These are phyloP conservation scores for Drosophila algonquin DNA, from an alignment of 2,888 invertebrate genomes.

Conservation along the genomic window DNA sequence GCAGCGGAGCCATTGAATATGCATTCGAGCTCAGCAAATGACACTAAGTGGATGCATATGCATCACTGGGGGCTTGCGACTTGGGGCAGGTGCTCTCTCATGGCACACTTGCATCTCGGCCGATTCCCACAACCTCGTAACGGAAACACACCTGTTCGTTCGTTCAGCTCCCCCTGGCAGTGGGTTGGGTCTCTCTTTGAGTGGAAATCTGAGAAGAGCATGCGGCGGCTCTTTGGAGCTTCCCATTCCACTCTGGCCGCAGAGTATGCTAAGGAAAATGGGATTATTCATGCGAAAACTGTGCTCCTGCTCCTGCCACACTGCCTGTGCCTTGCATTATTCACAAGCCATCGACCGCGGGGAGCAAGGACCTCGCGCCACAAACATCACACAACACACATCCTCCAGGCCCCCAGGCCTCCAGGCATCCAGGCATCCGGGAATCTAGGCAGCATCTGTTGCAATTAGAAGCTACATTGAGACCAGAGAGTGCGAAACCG, in stretches of 20 bases:
- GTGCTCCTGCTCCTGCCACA: slow-evolving; percentile 18
- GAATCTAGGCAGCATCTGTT: background rate
- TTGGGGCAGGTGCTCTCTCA: slow-evolving; percentile 48
- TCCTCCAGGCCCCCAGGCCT: background rate
- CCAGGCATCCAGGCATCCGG: background rate
- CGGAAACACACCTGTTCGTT: slow-evolving; percentile 58
- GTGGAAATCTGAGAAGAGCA: slow-evolving; percentile 24
- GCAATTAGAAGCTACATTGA: slow-evolving; percentile 67
- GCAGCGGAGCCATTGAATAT: slow-evolving; percentile 66
- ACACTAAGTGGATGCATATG: slow-evolving; percentile 41
- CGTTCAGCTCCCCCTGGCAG: background rate
- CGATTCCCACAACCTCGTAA: slow-evolving; percentile 65
- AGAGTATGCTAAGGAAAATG: slow-evolving; percentile 55
- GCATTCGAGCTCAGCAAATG: slow-evolving; percentile 54
- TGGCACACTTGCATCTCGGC: slow-evolving; percentile 64
- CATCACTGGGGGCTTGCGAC: background rate
- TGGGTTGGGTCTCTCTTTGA: slow-evolving; percentile 30
- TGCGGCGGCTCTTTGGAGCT: slow-evolving; percentile 9
- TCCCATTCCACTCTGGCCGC: slow-evolving; percentile 1
- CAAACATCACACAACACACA: background rate
- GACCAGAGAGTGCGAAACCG: slow-evolving; percentile 15
- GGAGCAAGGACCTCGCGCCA: slow-evolving; percentile 56
- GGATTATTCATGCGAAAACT: slow-evolving; percentile 39
- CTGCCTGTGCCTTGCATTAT: slow-evolving; percentile 34
- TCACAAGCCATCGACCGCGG: slow-evolving; percentile 36